Percentiles rank a stretch among this genome's conserved stretches.
Conservation (phyloP, 1,140 invertebrate species). For the Plodia interpunctella region DNA sequence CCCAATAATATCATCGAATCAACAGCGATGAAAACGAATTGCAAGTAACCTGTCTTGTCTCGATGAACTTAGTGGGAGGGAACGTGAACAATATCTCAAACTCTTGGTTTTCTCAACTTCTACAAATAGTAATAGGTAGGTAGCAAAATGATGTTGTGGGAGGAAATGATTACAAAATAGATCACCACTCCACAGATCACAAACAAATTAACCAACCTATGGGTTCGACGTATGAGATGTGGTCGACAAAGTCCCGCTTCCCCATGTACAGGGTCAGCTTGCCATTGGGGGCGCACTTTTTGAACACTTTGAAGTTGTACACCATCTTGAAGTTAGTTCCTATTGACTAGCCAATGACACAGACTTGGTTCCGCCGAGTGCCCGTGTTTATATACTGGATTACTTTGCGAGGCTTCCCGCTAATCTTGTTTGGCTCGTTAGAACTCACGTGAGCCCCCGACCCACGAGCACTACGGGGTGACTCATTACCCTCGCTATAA, state of each 20-base stretch:
- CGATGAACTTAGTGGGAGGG: too few relatives aligned
- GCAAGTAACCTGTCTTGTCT: too few relatives aligned
- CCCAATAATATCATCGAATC: too few relatives aligned
- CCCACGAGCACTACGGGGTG: background rate
- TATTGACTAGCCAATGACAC: background rate
- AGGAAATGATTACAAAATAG: too few relatives aligned
- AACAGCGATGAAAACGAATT: too few relatives aligned
- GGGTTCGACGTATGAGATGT: slow-evolving; percentile 93
- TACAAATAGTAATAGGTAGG: too few relatives aligned
- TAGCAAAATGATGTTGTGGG: too few relatives aligned
- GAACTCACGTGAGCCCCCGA: slow-evolving; percentile 18
- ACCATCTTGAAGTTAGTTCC: slow-evolving; percentile 81
- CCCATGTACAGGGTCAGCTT: slow-evolving; percentile 97
- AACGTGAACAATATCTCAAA: too few relatives aligned
- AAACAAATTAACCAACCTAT: slow-evolving; percentile 85
- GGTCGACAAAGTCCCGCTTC: slow-evolving; percentile 97
- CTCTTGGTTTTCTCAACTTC: too few relatives aligned
- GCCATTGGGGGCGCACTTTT: slow-evolving; percentile 95
- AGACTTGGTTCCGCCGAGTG: slow-evolving; percentile 20
- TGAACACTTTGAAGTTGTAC: slow-evolving; percentile 94
- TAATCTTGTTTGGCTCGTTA: slow-evolving; percentile 56
- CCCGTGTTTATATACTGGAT: slow-evolving; percentile 53
- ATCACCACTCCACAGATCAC: too few relatives aligned
- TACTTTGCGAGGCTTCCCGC: slow-evolving; percentile 51
- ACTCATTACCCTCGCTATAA: background rate